Percentiles rank a stretch among this genome's conserved stretches.
These are phyloP conservation scores for Gasterosteus nipponicus DNA, from an alignment of 2,113 vertebrate species.

Conservation along the genomic window DNA sequence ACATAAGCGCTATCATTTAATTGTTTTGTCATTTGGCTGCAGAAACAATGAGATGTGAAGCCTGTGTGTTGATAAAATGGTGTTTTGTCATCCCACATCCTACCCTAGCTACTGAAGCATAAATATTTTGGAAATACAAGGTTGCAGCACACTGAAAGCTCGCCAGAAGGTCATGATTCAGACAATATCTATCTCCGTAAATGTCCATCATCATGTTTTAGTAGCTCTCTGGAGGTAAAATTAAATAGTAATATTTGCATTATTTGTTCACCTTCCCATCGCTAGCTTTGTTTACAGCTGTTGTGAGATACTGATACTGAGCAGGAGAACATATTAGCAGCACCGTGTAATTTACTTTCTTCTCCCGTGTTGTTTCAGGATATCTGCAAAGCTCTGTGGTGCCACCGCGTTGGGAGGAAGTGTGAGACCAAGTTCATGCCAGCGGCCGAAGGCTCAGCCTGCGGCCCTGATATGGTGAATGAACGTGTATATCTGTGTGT, in stretches of 20 bases:
- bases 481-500: constrained; percentile 16
- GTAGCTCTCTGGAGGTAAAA: constrained; percentile 43
- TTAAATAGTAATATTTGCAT: constrained; percentile 8
- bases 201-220: constrained; percentile 48
- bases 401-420: constrained; percentile 90
- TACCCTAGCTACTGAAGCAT: constrained; percentile 56
- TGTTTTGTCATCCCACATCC: neutral
- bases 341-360: constrained; percentile 1
- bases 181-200: constrained; percentile 29
- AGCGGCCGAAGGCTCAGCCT: constrained; percentile 89
- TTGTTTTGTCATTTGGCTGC: neutral
- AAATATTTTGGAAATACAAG: constrained; percentile 47
- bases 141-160: constrained; percentile 20
- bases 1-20: neutral
- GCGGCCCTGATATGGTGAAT: constrained; percentile 89
- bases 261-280: constrained; percentile 36
- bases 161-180: constrained; percentile 50
- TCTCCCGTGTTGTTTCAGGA: constrained; percentile 78
- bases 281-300: constrained; percentile 38
- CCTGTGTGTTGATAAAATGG: constrained; percentile 11
- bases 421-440: constrained; percentile 96
- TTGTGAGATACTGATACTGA: constrained; percentile 20
- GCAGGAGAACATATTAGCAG: neutral
- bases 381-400: constrained; percentile 94
- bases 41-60: constrained; percentile 6